Percentiles rank a stretch among this genome's conserved stretches.
phyloP scores from a whole-genome alignment of 2,113 vertebrate genomes.

The Bubo scandiacus region DNA sequence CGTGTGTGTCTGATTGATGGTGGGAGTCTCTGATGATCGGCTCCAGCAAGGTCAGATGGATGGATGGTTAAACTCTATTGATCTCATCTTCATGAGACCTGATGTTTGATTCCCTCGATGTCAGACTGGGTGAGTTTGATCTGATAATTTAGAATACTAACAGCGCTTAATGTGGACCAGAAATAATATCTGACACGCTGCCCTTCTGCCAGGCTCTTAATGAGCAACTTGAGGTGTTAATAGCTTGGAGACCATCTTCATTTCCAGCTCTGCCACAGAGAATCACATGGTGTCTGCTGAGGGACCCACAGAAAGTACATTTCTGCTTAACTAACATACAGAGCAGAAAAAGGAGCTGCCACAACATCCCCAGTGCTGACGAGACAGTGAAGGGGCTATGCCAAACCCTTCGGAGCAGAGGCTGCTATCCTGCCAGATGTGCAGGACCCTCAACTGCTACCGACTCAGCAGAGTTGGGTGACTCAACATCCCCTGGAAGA shows the following conservation, averaged over 20 bases:
- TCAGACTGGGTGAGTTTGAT: conserved; percentile 31
- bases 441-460: not conserved
- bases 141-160: conserved; percentile 49
- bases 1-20: not conserved
- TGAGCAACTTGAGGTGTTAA: conserved; percentile 28
- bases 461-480: not conserved
- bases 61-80: not conserved
- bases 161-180: conserved; percentile 7
- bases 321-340: conserved; percentile 34
- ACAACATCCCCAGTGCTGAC: not conserved
- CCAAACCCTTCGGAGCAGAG: not conserved
- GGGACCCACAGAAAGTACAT: not conserved
- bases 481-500: not conserved
- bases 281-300: not conserved
- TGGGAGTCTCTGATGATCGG: not conserved
- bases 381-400: not conserved
- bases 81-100: conserved; percentile 40
- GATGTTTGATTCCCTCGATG: conserved; percentile 5
- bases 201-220: conserved; percentile 37
- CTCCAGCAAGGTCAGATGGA: not conserved
- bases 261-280: conserved; percentile 3
- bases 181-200: conserved; percentile 13
- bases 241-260: conserved; percentile 30
- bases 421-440: not conserved
- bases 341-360: not conserved